Evolutionary conservation across 2,113 vertebrate genomes (phyloP).

Genomic region (Pampusana beccarii): DNA sequence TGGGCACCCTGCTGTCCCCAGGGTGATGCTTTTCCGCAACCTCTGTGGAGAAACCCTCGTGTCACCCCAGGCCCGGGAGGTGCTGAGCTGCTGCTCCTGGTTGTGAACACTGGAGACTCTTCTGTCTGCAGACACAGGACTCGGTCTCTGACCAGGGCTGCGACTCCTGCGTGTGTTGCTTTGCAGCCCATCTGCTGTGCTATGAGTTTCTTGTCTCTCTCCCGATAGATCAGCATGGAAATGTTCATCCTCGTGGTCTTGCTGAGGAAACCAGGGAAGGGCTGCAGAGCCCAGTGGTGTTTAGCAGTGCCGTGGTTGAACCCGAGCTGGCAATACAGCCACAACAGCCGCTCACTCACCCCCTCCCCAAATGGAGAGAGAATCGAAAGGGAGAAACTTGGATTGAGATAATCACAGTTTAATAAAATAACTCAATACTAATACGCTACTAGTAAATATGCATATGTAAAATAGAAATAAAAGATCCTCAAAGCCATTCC

Average conservation of each 20-base stretch:
- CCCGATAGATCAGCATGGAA: not conserved
- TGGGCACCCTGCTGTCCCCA: not conserved
- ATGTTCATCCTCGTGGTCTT: rapidly evolving
- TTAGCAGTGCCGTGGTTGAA: rapidly evolving
- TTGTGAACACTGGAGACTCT: not conserved
- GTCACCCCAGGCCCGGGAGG: no score
- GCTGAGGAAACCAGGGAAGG: not conserved
- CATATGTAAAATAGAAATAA: no score
- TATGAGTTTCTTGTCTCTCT: not conserved
- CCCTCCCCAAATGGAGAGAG: no score
- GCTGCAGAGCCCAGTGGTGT: rapidly evolving
- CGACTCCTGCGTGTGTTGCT: not conserved
- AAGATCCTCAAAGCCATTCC: no score
- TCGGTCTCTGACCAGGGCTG: not conserved
- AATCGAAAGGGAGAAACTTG: no score
- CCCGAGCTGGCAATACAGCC: no score
- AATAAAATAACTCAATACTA: no score
- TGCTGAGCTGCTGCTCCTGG: rapidly evolving
- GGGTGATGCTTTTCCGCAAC: not conserved
- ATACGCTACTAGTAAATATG: no score
- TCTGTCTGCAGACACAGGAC: not conserved
- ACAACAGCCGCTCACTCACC: no score
- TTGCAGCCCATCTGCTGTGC: not conserved
- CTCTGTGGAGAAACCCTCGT: no score
- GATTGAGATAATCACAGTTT: no score